Base-by-base conservation (phyloP, 2,797 vertebrate genomes). In the Simalia tracyae region DNA sequence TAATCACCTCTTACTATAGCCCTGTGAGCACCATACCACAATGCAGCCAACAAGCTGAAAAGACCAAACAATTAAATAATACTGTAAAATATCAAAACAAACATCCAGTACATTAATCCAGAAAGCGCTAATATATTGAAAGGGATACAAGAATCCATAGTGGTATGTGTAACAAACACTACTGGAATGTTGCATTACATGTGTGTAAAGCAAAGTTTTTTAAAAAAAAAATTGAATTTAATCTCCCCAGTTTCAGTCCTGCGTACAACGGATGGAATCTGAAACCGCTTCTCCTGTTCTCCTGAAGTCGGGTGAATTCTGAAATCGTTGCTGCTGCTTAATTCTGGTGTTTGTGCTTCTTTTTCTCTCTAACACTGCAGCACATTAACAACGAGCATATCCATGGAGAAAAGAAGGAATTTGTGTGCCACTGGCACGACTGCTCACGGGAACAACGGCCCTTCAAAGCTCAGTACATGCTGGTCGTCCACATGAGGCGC, bases 311-410 rank as follows among this genome's bases (percentile, higher is more conserved):
- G 56, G 57, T 81, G 63, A 28, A 88, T 63, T 87, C 2, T 31
- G 1, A 31, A 60, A 36, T 1, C 63, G 26, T n/a, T 24, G 14
- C 8, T 93, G 31, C 88, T 61, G 63, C 2, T 0, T 1, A 92
- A 88, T 61, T 19, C 60, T 76, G 1, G 17, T 94, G 72, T 96
- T 95, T 89, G 54, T 6, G 95, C 95, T 89, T 31, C 36, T 59
- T 88, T 17, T 46, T 36, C 86, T 86, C 85, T 81, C 84, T 63
- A 17, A 36, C 28, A 0, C 92, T 92, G 28, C 96, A 99, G 99
- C 99, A 99, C 96, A 99, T 99, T 96, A 99, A 99, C 96, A 99
- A 99, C 0, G 99, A 99, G 94, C 99, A 99, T 94, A 99, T 99
- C 97, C 99, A 99, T 0, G 99, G 99, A 7, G 99, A 99, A 96